A percentile compares a stretch with the other conserved stretches of the same genome.
Conservation (phyloP, 2,888 invertebrate species). For the Dynastes maya region DNA sequence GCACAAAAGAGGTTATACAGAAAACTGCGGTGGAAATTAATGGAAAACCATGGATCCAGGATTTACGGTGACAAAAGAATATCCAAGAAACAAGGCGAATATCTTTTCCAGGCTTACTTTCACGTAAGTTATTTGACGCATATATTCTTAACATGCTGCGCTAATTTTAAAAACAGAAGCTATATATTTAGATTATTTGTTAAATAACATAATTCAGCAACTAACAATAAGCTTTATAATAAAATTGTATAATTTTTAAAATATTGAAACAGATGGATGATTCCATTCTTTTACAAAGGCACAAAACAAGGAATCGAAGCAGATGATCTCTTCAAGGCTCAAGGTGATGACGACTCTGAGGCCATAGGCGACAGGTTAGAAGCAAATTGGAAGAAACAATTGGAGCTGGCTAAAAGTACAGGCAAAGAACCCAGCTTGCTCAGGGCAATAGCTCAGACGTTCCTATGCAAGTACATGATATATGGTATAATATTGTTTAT, state of each 20-base stretch:
- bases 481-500: constrained; percentile 74
- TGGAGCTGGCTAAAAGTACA: constrained; percentile 72
- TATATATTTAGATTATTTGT: background rate
- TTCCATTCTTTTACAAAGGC: constrained; percentile 71
- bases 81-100: constrained; percentile 76
- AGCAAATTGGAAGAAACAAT: constrained; percentile 75
- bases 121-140: constrained; percentile 56
- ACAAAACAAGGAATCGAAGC: constrained; percentile 76
- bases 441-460: constrained; percentile 74
- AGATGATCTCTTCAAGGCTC: constrained; percentile 77
- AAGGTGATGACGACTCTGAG: constrained; percentile 76
- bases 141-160: background rate
- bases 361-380: constrained; percentile 77
- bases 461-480: constrained; percentile 74
- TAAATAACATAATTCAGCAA: background rate
- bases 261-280: constrained; percentile 65
- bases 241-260: too few relatives aligned
- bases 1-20: too few relatives aligned
- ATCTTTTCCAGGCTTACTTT: constrained; percentile 74
- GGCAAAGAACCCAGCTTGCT: constrained; percentile 75
- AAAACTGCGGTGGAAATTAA: background rate
- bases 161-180: background rate
- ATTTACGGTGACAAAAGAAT: constrained; percentile 64
- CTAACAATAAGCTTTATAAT: background rate
- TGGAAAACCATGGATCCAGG: constrained; percentile 58